phyloP scores from a whole-genome alignment of 2,113 vertebrate species.

The Meleagris gallopavo region DNA sequence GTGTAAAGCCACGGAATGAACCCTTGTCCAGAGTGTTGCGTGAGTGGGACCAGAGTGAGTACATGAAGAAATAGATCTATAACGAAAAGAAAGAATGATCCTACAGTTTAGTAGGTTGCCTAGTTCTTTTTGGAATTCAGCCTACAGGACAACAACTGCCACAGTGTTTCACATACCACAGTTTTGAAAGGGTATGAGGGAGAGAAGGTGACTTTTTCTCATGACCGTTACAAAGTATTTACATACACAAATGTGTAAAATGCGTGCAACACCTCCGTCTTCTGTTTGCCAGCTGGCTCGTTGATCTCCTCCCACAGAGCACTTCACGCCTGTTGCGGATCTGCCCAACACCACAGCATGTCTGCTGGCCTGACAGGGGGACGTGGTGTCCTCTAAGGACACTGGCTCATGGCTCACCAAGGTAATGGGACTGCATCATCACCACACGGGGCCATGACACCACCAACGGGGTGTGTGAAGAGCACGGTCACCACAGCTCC shows the following conservation, averaged over 20 bases:
- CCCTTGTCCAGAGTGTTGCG: neutral
- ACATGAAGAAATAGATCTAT: neutral
- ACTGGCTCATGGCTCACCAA: neutral
- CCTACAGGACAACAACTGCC: neutral
- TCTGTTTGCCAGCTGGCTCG: neutral
- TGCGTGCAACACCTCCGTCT: neutral
- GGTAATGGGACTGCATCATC: neutral
- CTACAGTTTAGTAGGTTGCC: neutral
- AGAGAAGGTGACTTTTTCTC: neutral
- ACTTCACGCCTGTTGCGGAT: neutral
- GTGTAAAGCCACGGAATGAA: neutral
- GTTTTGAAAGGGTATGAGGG: neutral
- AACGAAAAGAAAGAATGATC: neutral
- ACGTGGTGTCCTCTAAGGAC: accelerated
- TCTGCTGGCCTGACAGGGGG: neutral
- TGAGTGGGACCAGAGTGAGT: neutral
- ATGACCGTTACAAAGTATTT: neutral
- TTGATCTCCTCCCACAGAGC: neutral
- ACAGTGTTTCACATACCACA: neutral
- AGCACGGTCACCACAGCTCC: accelerated
- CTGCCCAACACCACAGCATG: neutral
- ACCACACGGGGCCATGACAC: accelerated
- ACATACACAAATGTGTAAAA: neutral
- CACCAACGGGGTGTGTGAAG: accelerated
- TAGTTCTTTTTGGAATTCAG: neutral